Conservation (phyloP, 2,113 vertebrate species). For the Oxyruncus cristatus region DNA sequence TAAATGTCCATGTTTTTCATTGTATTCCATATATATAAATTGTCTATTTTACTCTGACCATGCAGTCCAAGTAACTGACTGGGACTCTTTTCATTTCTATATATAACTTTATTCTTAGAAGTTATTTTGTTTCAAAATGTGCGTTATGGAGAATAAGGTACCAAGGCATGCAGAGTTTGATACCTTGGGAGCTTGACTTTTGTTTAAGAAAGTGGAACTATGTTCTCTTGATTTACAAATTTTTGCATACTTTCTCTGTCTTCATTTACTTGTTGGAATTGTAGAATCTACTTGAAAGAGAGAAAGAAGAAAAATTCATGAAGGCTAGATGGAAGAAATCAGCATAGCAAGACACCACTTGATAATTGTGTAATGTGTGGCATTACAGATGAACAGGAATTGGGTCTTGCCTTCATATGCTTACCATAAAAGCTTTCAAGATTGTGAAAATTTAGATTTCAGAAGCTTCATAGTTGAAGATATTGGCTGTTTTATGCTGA, state of each 20-base stretch:
- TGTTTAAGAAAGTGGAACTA: background rate
- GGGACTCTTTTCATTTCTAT: background rate
- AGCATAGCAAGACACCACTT: background rate
- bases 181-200: background rate
- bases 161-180: background rate
- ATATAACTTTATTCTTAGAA: background rate
- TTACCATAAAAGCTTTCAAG: background rate
- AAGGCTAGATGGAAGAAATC: background rate
- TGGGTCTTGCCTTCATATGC: background rate
- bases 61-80: background rate
- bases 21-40: background rate
- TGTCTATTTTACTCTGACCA: background rate
- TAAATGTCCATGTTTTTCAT: background rate
- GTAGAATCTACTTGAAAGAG: background rate
- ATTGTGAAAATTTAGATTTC: background rate
- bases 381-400: background rate
- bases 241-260: background rate
- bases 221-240: background rate
- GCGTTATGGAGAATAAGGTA: background rate
- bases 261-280: background rate
- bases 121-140: background rate
- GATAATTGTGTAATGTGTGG: background rate
- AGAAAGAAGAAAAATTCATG: background rate
- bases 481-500: background rate
- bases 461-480: background rate